Conservation (phyloP, 1,140 invertebrate genomes). For the Coelopa frigida region DNA sequence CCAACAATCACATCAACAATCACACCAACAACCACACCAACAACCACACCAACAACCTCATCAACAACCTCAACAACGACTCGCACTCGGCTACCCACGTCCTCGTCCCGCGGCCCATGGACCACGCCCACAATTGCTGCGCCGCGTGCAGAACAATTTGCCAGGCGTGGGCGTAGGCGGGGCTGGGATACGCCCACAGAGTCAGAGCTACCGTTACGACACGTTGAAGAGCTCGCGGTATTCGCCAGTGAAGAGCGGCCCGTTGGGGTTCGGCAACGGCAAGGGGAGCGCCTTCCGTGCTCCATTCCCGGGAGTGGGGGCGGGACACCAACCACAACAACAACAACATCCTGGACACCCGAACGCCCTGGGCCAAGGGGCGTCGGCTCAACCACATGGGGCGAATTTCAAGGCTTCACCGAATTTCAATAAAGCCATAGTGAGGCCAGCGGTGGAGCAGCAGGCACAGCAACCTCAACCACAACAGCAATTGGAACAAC, state of each 20-base stretch:
- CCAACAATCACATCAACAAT: conserved; percentile 1
- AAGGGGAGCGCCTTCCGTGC: conserved; percentile 24
- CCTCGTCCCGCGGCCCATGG: conserved; percentile 6
- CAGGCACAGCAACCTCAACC: conserved; percentile 2
- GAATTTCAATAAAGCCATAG: conserved; percentile 18
- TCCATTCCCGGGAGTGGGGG: conserved; percentile 8
- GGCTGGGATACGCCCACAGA: too few relatives aligned
- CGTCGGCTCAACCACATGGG: conserved; percentile 9
- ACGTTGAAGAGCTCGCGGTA: too few relatives aligned
- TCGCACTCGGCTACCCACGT: too few relatives aligned
- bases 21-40: not conserved
- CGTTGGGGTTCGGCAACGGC: conserved; percentile 16
- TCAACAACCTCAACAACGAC: too few relatives aligned
- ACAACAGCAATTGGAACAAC: not conserved
- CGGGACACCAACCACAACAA: too few relatives aligned
- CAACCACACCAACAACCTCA: not conserved
- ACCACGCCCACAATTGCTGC: conserved; percentile 19
- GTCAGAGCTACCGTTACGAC: too few relatives aligned
- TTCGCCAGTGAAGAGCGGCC: too few relatives aligned
- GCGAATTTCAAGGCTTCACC: conserved; percentile 35
- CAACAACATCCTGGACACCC: conserved; percentile 14
- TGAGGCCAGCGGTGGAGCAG: conserved; percentile 5
- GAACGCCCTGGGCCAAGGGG: conserved; percentile 13
- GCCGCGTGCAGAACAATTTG: conserved; percentile 19
- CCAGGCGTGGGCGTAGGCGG: not conserved